These are phyloP conservation scores for Dasypus novemcinctus DNA, from an alignment of 2,113 vertebrate genomes.

Conservation along the genomic window DNA sequence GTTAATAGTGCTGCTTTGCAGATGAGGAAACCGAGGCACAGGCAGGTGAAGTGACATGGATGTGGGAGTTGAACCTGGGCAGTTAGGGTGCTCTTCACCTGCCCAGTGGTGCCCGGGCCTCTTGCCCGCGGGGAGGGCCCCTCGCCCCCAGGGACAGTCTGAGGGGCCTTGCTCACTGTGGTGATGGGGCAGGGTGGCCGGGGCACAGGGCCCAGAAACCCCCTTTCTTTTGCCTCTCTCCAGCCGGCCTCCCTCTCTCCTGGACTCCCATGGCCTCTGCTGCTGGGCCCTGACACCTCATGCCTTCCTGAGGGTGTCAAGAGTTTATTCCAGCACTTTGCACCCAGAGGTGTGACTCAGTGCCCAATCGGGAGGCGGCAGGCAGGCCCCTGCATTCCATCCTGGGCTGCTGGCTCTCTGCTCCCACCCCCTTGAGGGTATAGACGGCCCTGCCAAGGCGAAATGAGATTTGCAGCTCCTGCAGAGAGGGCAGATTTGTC, in stretches of 20 bases:
- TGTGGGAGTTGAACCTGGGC: background rate
- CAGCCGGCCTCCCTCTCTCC: background rate
- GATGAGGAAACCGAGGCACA: background rate
- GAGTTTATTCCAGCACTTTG: background rate
- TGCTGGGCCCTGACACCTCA: background rate
- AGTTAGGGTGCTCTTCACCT: background rate
- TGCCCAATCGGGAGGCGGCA: conserved; percentile 54
- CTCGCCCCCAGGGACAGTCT: background rate
- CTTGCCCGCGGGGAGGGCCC: background rate
- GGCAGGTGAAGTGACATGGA: background rate
- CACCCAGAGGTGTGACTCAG: background rate
- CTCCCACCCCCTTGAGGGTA: conserved; percentile 35
- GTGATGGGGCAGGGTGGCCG: background rate
- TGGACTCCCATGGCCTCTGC: background rate
- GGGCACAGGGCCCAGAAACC: background rate
- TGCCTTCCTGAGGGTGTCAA: background rate
- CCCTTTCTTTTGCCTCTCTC: background rate
- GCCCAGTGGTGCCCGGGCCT: background rate
- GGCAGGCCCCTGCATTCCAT: conserved; percentile 41
- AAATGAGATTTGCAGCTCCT: conserved; percentile 66
- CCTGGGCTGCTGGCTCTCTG: conserved; percentile 57
- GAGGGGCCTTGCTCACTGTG: background rate
- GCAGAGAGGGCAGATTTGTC: conserved; percentile 58
- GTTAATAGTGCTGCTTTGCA: background rate
- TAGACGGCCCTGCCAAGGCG: conserved; percentile 74